A percentile compares a stretch with the other conserved stretches of the same genome.
phyloP scores from a whole-genome alignment of 92 coral and sea anemone genomes.

The Palythoa caribaeorum region DNA sequence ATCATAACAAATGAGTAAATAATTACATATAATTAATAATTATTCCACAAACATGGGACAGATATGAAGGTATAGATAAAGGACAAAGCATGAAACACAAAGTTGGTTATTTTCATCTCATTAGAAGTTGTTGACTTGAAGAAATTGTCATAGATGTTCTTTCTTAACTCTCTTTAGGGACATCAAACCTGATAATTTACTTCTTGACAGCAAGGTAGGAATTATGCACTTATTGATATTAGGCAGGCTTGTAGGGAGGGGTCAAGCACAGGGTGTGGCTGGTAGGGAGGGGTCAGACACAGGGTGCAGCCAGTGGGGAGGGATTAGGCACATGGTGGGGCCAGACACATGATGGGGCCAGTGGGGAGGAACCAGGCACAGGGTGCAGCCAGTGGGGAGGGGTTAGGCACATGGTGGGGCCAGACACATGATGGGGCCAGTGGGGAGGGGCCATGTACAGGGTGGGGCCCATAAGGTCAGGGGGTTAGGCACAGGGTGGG shows the following conservation, averaged over 20 bases:
- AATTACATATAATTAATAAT: too few relatives aligned
- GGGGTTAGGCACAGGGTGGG: neutral
- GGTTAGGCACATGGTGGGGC: neutral
- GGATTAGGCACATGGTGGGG: neutral
- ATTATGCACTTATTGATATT: neutral
- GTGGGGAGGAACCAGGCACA: neutral
- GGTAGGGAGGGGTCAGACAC: neutral
- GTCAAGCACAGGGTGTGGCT: neutral
- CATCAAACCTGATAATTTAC: constrained; percentile 96
- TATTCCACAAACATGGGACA: too few relatives aligned
- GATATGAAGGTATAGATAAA: too few relatives aligned
- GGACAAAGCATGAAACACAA: too few relatives aligned
- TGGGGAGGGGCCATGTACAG: neutral
- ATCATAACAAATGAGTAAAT: too few relatives aligned
- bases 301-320: neutral
- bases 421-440: too few relatives aligned
- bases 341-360: too few relatives aligned
- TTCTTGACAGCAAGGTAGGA: constrained; percentile 95
- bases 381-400: neutral
- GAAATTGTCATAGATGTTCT: too few relatives aligned
- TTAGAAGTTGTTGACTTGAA: too few relatives aligned
- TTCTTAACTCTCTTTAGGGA: constrained; percentile 65
- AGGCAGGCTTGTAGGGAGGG: neutral
- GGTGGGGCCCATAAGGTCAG: neutral
- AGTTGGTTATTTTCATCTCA: too few relatives aligned